phyloP scores from a whole-genome alignment of 2,113 vertebrate species.

The Lucifuga dentata region DNA sequence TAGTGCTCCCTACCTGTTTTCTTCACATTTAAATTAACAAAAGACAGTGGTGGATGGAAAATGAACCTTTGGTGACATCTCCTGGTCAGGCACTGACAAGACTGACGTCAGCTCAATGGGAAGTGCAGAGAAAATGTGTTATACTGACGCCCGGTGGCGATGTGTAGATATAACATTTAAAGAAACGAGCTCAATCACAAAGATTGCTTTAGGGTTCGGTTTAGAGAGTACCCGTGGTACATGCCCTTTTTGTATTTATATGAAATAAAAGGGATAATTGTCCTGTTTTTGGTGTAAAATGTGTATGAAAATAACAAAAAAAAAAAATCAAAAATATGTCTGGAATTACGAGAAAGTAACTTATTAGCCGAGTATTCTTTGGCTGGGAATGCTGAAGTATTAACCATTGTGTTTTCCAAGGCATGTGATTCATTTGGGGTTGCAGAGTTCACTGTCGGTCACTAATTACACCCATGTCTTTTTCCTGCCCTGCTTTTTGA shows the following conservation, averaged over 20 bases:
- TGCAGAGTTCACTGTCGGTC: slow-evolving; percentile 37
- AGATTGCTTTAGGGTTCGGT: background rate
- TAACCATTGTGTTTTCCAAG: slow-evolving; percentile 46
- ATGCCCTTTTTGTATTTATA: background rate
- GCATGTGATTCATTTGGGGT: slow-evolving; percentile 40
- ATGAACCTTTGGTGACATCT: slow-evolving; percentile 44
- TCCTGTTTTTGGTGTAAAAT: background rate
- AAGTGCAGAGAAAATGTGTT: background rate
- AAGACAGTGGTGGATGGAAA: background rate
- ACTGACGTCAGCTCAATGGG: background rate
- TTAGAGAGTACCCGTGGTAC: background rate
- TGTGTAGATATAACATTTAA: slow-evolving; percentile 4
- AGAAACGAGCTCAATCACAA: background rate
- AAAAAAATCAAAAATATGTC: background rate
- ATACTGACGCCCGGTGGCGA: slow-evolving; percentile 34
- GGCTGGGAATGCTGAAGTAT: background rate
- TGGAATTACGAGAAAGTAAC: slow-evolving; percentile 10
- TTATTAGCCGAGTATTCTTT: slow-evolving; percentile 37
- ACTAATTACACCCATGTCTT: slow-evolving; percentile 32
- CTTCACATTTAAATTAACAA: background rate
- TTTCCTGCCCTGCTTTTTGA: slow-evolving; percentile 51
- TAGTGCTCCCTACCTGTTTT: no score
- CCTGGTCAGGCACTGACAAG: slow-evolving; percentile 27
- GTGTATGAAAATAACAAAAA: slow-evolving; percentile 1
- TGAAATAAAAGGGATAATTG: background rate